Conservation (phyloP, 2,888 invertebrate species). For the Drosophila phalerata region DNA sequence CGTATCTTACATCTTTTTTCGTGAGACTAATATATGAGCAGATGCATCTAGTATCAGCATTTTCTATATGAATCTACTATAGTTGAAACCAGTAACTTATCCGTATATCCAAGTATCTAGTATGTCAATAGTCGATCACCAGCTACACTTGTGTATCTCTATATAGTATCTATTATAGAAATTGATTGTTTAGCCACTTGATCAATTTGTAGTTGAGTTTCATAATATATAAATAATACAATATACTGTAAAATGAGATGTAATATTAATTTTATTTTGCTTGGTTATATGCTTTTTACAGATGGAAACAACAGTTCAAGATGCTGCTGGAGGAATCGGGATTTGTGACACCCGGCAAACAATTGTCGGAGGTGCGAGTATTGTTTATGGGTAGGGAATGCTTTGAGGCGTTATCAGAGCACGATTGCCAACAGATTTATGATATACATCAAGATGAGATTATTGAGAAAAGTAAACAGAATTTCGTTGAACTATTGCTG, state of each 20-base stretch:
- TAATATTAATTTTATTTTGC: not conserved
- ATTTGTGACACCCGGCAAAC: slow-evolving; percentile 98
- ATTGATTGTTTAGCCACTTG: not conserved
- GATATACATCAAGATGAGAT: slow-evolving; percentile 97
- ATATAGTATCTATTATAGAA: not conserved
- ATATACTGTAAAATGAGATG: not conserved
- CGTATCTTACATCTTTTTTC: not conserved
- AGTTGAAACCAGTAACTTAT: no score
- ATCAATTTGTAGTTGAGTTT: not conserved
- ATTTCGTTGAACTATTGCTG: slow-evolving; percentile 95
- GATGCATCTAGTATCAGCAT: not conserved
- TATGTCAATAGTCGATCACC: not conserved
- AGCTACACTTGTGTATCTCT: not conserved
- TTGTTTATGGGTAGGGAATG: slow-evolving; percentile 97
- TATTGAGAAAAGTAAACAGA: slow-evolving; percentile 94
- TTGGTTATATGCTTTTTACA: slow-evolving; percentile 78
- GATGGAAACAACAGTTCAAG: slow-evolving; percentile 97
- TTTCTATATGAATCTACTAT: no score
- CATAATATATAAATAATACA: not conserved
- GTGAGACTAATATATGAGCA: not conserved
- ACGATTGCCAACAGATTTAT: slow-evolving; percentile 96
- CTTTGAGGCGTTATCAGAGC: slow-evolving; percentile 95
- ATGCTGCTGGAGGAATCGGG: slow-evolving; percentile 96
- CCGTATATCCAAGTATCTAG: not conserved
- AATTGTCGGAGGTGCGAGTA: slow-evolving; percentile 94